Evolutionary conservation across 2,113 vertebrate species (phyloP).

Genomic region (Limanda limanda): DNA sequence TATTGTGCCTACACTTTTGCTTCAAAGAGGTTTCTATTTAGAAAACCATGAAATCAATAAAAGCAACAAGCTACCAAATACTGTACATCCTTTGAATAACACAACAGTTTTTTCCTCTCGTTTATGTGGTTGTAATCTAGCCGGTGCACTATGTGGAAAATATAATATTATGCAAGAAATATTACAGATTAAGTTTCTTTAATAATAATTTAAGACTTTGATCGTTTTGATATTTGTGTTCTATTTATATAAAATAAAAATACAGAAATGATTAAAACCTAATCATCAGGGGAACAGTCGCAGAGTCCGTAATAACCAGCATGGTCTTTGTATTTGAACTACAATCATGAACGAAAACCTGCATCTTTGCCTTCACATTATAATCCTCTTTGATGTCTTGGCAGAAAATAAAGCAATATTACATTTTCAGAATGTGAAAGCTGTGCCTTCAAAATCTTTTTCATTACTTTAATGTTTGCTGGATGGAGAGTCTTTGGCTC

Average conservation of each 20-base stretch:
- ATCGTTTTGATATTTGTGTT: constrained; percentile 47
- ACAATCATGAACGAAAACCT: constrained; percentile 34
- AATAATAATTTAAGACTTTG: constrained; percentile 14
- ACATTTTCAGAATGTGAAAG: constrained; percentile 34
- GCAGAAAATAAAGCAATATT: constrained; percentile 53
- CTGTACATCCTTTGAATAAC: constrained; percentile 9
- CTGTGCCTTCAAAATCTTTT: constrained; percentile 59
- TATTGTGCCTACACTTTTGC: constrained; percentile 37
- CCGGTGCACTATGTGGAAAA: constrained; percentile 26
- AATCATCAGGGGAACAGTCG: neutral
- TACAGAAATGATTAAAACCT: constrained; percentile 9
- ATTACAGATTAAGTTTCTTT: constrained; percentile 1
- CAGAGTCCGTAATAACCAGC: constrained; percentile 25
- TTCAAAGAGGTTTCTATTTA: constrained; percentile 23
- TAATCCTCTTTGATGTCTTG: constrained; percentile 39
- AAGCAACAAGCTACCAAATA: constrained; percentile 30
- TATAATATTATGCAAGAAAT: constrained; percentile 46
- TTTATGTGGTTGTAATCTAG: constrained; percentile 13
- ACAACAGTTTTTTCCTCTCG: neutral
- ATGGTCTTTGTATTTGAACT: constrained; percentile 39
- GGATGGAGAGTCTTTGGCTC: constrained; percentile 4
- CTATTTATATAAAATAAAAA: constrained; percentile 14
- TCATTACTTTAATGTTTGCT: constrained; percentile 24
- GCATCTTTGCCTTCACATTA: constrained; percentile 42
- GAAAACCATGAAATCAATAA: constrained; percentile 45